A percentile compares a stretch with the other conserved stretches of the same genome.
phyloP scores from a whole-genome alignment of 2,888 invertebrate genomes.

The Tuberolachnus salignus region DNA sequence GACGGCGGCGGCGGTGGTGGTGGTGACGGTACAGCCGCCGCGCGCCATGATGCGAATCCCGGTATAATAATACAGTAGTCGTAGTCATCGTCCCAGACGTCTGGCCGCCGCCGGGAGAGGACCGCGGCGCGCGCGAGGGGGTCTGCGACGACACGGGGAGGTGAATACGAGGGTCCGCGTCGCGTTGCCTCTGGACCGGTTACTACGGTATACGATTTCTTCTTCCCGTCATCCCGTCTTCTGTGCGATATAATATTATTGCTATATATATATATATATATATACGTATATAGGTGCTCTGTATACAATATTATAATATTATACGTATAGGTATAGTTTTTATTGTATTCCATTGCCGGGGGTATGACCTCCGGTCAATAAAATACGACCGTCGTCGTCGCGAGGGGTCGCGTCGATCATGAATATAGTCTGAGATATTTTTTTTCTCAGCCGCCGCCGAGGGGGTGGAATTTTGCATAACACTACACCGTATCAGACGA shows the following conservation, averaged over 20 bases:
- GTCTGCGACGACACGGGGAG: conserved; percentile 18
- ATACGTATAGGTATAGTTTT: background rate
- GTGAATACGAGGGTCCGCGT: conserved; percentile 27
- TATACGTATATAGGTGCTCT: too few relatives aligned
- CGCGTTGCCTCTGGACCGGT: conserved; percentile 49
- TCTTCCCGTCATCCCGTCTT: conserved; percentile 7
- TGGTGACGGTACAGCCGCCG: conserved; percentile 25
- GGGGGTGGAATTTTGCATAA: conserved; percentile 56
- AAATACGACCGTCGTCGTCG: conserved; percentile 9
- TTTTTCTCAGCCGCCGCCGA: conserved; percentile 47
- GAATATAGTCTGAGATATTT: conserved; percentile 49
- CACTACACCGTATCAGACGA: background rate
- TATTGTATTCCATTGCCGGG: background rate
- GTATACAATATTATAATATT: background rate
- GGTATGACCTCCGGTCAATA: conserved; percentile 52
- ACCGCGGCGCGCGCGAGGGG: conserved; percentile 16
- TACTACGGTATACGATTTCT: conserved; percentile 1
- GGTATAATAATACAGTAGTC: background rate
- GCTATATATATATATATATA: too few relatives aligned
- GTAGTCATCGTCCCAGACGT: conserved; percentile 51
- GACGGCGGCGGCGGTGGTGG: background rate
- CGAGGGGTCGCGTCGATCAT: background rate
- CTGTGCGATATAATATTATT: too few relatives aligned
- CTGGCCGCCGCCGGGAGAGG: conserved; percentile 35
- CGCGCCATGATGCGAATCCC: conserved; percentile 41